Conservation (phyloP, 2,113 vertebrate genomes). For the Psettodes erumei region DNA sequence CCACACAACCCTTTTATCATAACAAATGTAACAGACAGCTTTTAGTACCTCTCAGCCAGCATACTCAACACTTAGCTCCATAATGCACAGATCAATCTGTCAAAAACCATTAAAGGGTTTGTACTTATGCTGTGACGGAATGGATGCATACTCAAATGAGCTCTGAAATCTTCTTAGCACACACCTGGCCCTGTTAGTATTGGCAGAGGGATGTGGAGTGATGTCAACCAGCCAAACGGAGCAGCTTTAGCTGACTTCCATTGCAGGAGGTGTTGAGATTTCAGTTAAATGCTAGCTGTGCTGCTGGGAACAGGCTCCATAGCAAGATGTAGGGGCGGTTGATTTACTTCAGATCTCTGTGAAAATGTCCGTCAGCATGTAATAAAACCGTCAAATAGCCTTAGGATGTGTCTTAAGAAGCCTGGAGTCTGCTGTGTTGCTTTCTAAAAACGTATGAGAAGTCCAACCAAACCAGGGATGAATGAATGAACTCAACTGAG, state of each 20-base stretch:
- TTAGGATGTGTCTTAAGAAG: conserved; percentile 46
- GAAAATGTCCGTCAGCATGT: conserved; percentile 46
- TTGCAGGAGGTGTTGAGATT: conserved; percentile 55
- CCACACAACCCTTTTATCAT: conserved; percentile 44
- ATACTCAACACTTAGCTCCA: conserved; percentile 34
- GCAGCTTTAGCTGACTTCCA: conserved; percentile 56
- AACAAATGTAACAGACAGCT: conserved; percentile 45
- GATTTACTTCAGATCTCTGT: conserved; percentile 51
- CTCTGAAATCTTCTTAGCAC: conserved; percentile 60
- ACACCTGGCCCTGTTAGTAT: conserved; percentile 73
- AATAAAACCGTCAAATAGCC: conserved; percentile 66
- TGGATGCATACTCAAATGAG: conserved; percentile 62
- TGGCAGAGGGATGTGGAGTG: conserved; percentile 60
- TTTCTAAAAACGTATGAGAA: conserved; percentile 39
- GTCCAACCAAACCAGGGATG: conserved; percentile 18
- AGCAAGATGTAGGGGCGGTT: conserved; percentile 18
- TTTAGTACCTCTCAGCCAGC: conserved; percentile 43
- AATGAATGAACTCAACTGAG: conserved; percentile 28
- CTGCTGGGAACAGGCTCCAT: conserved; percentile 51
- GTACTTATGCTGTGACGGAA: conserved; percentile 47
- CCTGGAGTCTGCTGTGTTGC: conserved; percentile 29
- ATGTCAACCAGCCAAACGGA: conserved; percentile 68
- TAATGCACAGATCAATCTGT: conserved; percentile 64
- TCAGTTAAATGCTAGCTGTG: conserved; percentile 49
- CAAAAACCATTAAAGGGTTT: conserved; percentile 58